phyloP scores from a whole-genome alignment of 92 coral and sea anemone species.

The Parazoanthus darwini region DNA sequence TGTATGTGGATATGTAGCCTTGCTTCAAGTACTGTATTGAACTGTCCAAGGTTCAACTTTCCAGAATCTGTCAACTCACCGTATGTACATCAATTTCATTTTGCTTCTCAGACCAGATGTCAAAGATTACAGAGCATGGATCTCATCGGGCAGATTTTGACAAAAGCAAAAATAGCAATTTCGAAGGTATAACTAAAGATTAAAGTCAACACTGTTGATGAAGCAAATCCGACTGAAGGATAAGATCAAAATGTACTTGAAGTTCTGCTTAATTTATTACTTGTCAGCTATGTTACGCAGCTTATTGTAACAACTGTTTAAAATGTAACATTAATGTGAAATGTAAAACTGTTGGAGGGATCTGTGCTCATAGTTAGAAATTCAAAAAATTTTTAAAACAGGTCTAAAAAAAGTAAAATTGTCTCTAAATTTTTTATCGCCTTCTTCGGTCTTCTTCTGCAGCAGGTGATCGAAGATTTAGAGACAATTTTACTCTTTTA shows the following conservation, averaged over 20 bases:
- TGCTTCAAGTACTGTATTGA: slow-evolving; percentile 7
- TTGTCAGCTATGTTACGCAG: not conserved
- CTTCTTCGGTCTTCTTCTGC: too few relatives aligned
- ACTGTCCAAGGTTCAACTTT: slow-evolving; percentile 1
- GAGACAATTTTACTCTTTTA: too few relatives aligned
- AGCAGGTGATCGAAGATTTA: too few relatives aligned
- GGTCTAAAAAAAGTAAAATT: too few relatives aligned
- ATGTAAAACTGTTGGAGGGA: too few relatives aligned
- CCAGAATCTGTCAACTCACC: not conserved
- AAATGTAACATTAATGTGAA: too few relatives aligned
- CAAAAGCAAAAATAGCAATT: slow-evolving; percentile 18
- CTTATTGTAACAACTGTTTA: too few relatives aligned
- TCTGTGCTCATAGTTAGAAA: too few relatives aligned
- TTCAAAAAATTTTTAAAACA: too few relatives aligned
- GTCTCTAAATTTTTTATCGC: too few relatives aligned
- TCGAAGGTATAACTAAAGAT: slow-evolving; percentile 14
- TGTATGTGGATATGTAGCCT: not conserved
- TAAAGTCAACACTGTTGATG: not conserved
- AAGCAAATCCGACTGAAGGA: not conserved
- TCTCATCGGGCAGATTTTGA: slow-evolving; percentile 33
- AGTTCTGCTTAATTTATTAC: not conserved
- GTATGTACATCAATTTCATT: slow-evolving; percentile 4
- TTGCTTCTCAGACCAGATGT: slow-evolving; percentile 35
- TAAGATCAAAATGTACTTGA: not conserved
- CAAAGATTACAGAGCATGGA: slow-evolving; percentile 11